A percentile compares a stretch with the other conserved stretches of the same genome.
Evolutionary conservation across 2,113 vertebrate genomes (phyloP).

Genomic region (Myiozetetes cayanensis): DNA sequence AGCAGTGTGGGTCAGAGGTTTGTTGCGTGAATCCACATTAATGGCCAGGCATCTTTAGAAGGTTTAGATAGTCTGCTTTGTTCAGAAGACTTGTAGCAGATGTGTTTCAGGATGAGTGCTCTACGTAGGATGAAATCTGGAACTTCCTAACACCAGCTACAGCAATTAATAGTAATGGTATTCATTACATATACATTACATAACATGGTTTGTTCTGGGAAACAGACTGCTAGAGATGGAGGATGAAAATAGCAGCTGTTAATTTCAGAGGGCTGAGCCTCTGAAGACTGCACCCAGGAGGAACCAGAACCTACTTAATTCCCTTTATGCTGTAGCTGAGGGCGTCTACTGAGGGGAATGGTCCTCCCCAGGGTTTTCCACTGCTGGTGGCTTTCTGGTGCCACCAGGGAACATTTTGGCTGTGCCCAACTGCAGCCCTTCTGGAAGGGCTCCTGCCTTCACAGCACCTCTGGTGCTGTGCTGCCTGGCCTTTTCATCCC

Average conservation of each 20-base stretch:
- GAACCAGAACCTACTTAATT: conserved; percentile 23
- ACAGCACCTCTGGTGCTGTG: not conserved
- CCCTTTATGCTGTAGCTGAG: not conserved
- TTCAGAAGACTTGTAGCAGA: conserved; percentile 13
- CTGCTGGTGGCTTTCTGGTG: not conserved
- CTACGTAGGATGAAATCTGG: conserved; percentile 44
- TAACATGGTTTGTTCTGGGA: conserved; percentile 60
- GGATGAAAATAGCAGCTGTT: conserved; percentile 65
- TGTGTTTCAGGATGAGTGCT: conserved; percentile 43
- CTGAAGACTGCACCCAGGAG: conserved; percentile 41
- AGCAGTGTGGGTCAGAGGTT: not conserved
- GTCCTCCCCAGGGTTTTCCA: not conserved
- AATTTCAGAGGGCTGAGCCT: conserved; percentile 56
- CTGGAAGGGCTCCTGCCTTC: not conserved
- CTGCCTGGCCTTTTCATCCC: not conserved
- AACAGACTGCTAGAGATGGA: conserved; percentile 48
- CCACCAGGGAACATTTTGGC: not conserved
- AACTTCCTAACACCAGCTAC: conserved; percentile 42
- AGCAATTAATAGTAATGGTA: conserved; percentile 68
- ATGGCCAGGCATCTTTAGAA: not conserved
- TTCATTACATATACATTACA: conserved; percentile 66
- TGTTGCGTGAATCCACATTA: not conserved
- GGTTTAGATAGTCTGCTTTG: not conserved
- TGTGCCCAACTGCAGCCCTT: rapidly evolving
- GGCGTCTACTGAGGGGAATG: not conserved